Conservation (phyloP, 2,797 vertebrate species). For the Muraenolepis orangiensis region DNA sequence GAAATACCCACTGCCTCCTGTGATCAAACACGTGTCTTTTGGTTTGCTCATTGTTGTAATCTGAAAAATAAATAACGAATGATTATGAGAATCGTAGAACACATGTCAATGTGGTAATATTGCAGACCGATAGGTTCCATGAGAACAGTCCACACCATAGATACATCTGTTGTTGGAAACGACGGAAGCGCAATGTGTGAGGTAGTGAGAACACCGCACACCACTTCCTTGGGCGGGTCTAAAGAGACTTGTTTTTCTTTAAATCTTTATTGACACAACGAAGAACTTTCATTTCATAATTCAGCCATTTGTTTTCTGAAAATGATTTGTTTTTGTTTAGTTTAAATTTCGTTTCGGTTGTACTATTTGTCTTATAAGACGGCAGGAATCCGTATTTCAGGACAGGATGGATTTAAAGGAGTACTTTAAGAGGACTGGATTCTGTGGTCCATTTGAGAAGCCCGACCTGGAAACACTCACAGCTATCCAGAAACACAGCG, state of each 20-base stretch:
- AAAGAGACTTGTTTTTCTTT: not conserved
- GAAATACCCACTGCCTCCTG: constrained; percentile 92
- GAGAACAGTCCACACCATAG: not conserved
- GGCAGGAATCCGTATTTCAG: constrained; percentile 29
- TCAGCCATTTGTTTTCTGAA: not conserved
- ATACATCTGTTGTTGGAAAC: not conserved
- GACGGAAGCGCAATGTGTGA: not conserved
- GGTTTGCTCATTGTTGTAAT: constrained; percentile 47
- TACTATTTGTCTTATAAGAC: not conserved
- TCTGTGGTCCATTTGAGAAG: constrained; percentile 59
- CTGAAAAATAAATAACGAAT: constrained; percentile 27
- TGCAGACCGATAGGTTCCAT: not conserved
- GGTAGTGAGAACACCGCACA: not conserved
- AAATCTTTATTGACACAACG: not conserved
- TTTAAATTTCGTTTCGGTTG: not conserved
- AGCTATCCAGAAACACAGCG: constrained; percentile 72
- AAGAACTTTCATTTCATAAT: no score
- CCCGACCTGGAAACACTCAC: constrained; percentile 74
- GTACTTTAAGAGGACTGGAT: constrained; percentile 84
- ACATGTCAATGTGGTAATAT: not conserved
- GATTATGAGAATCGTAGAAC: not conserved
- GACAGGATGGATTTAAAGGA: constrained; percentile 78
- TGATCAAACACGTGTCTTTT: constrained; percentile 75
- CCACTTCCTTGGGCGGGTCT: not conserved
- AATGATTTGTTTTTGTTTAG: not conserved